Evolutionary conservation across 2,888 invertebrate genomes (phyloP), one percentile per base, ranked within the genome.

Genomic region (Dendrolimus houi): DNA sequence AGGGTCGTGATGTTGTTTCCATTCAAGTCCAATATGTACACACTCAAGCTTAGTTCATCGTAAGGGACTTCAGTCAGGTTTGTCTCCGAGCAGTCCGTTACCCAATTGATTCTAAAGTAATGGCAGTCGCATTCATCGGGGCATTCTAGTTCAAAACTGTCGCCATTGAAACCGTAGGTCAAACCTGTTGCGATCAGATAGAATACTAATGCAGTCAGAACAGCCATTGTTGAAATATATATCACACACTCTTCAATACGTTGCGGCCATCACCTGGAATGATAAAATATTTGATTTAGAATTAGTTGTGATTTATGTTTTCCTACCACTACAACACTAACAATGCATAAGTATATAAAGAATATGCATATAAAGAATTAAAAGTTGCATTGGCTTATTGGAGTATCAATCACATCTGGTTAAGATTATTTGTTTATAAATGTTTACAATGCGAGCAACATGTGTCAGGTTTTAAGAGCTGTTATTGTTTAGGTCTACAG

Each of bases 41-140:
- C 94, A 72, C 94, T 94, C 52, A 90, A 87, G 70, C 94, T 94
- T 59, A 95, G 91, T 68, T 94, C 94, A 57, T 93, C 92, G 71
- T 93, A 93, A 0, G 94, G 94, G 41, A 95, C 92, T 60, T 91
- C 91, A 0, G 94, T 94, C 58, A 95, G 89, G 80, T 94, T 94
- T 81, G 94, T 94, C 70, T 94, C 94, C 0, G 95, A 95, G 70
- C 95, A 95, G 72, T 95, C 95, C 1, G 94, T 94, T 69, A 95
- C 94, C 94, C 94, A 95, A 83, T 95, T 94, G 70, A 94, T 93
- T 61, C 94, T 92, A 81, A 94, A 94, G 81, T 94, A 95, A 85
- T 95, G 94, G 71, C 95, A 95, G 72, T 94, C 94, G 74, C 95
- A 95, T 67, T 94, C 94, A 64, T 93, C 94, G 0, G 95, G 95